Conservation (phyloP, 2,797 vertebrate genomes). For the Neomorphus geoffroyi region DNA sequence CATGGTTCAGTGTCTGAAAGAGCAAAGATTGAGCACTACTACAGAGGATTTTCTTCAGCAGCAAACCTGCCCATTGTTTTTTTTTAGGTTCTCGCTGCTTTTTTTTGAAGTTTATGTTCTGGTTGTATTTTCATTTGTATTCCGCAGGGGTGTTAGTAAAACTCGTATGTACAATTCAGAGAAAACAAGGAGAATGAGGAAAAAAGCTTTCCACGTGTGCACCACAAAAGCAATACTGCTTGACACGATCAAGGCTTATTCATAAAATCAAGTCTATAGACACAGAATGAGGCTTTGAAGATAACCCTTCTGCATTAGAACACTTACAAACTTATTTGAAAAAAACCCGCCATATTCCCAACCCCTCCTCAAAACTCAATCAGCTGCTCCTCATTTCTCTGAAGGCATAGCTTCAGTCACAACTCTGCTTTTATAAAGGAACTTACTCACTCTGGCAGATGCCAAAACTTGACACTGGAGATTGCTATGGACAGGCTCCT, state of each 20-base stretch:
- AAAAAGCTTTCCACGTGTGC: background rate
- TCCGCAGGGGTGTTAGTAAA: background rate
- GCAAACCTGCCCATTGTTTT: background rate
- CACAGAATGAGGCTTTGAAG: background rate
- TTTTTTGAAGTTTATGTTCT: background rate
- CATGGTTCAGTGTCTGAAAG: background rate
- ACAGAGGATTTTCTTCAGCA: background rate
- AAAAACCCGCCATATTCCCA: background rate
- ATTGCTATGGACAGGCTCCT: accelerated
- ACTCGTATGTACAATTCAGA: background rate
- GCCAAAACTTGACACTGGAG: accelerated
- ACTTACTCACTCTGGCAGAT: accelerated
- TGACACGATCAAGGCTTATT: background rate
- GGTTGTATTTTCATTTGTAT: background rate
- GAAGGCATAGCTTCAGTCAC: background rate
- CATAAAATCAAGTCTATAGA: too few relatives aligned
- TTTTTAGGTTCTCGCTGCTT: background rate
- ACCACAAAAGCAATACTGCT: background rate
- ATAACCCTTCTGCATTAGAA: background rate
- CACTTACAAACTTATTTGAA: background rate
- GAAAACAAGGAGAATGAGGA: background rate
- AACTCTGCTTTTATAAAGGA: background rate
- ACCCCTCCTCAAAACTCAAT: background rate
- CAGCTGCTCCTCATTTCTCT: background rate
- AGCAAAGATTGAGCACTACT: background rate